Base-by-base conservation (phyloP, 2,797 vertebrate species). In the Darevskia nairensis region DNA sequence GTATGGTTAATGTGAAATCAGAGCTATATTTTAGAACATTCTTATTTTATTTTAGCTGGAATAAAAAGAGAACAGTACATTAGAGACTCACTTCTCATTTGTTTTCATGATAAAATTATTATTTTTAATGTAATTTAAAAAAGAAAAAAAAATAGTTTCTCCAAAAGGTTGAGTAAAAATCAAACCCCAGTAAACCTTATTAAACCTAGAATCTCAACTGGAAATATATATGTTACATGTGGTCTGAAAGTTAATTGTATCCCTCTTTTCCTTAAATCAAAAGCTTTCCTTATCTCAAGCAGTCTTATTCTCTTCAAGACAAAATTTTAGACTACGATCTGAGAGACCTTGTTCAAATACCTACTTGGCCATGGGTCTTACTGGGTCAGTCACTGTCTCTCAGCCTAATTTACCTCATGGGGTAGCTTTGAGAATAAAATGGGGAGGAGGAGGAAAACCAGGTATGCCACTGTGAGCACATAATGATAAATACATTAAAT, bases 211-310 rank as follows among this genome's bases (percentile, higher is more conserved):
- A 68, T 72, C 64, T 90, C 94, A 93, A 74, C 88, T 95, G 89
- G 80, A 94, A 94, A 90, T 80, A 75, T 91, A 78, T 10, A 50
- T 32, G 15, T 50, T 85, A 91, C 91, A 93, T 94, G 92, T 93
- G 90, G 35, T 88, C 90, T 90, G 75, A 90, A 92, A 93, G 88
- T 87, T 92, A 91, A 94, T 89, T 94, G 88, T 39, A 29, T 44
- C 2, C 4, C 6, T 25, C 50, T 29, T 59, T 23, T n/a, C 2
- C 46, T 76, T 35, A 46, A 61, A 44, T 79, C 29, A 68, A 78
- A 0, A 19, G 76, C 39, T 85, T 32, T 80, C n/a, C 32, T 72
- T 91, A 25, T 87, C 35, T 64, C 91, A 87, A 3, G 4, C 50
- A 92, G 35, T 66, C 4, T n/a, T 94, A 71, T 85, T 91, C 64